Base-by-base conservation (phyloP, 2,888 invertebrate genomes). In the Synanthedon myopaeformis region DNA sequence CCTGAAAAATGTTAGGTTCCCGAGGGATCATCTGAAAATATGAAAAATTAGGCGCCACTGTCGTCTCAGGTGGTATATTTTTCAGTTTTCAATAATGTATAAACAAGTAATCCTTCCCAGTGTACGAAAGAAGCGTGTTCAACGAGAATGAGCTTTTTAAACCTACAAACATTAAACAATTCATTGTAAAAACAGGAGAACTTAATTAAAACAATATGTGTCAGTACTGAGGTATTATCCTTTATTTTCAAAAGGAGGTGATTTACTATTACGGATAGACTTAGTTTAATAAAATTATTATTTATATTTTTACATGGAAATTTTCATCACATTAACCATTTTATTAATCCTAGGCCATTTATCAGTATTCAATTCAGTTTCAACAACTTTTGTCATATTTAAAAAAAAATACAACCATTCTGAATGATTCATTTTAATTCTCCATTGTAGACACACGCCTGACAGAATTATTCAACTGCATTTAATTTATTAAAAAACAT, bases 291-390 rank as follows among this genome's bases (percentile, higher is more conserved):
- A 82, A 73, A 35, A 35, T 35, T 35, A 35, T 35, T 86, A 86
- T 87, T 85, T 85, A 85, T 85, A 85, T 87, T 85, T 86, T 86
- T 85, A 87, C 86, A 87, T 84, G 85, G 84, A 86, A 86, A 82
- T 78, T 84, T 79, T 79, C 83, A 86, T 86, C 85, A 85, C 85
- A 85, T 79, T 82, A 81, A 83, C 74, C 72, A 77, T 78, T 35
- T 35, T 66, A 78, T 74, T 80, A 78, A 76, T 73, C 70, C 81
- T 84, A 85, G 86, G 84, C 86, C 84, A 78, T 83, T 78, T 79
- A 73, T 75, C 77, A 79, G 76, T 80, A 77, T 74, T 82, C 73
- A 79, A 76, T 74, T 82, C 80, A 78, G 76, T 77, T 76, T 79
- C 77, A 82, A 83, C 82, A 79, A 72, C 76, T 76, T 77, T 76